A percentile compares a stretch with the other conserved stretches of the same genome.
Evolutionary conservation across 1,140 invertebrate genomes (phyloP).

Genomic region (Melipona quadrifasciata): DNA sequence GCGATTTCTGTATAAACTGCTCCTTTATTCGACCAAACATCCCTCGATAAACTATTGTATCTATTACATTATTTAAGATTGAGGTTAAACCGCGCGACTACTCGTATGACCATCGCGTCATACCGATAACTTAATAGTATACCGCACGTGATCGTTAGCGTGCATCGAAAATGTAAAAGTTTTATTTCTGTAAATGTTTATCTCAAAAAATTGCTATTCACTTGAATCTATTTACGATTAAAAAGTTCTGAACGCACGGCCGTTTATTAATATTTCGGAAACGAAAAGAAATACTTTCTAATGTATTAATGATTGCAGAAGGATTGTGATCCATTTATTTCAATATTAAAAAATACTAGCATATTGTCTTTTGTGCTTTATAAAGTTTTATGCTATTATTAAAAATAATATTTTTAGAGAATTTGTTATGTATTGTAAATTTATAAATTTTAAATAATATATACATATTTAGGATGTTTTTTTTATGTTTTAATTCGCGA

Average conservation of each 20-base stretch:
- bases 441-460: background rate
- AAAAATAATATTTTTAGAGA: background rate
- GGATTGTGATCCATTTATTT: background rate
- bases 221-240: background rate
- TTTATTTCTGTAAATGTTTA: background rate
- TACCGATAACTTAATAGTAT: background rate
- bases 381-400: background rate
- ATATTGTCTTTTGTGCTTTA: background rate
- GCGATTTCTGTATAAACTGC: background rate
- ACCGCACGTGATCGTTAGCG: background rate
- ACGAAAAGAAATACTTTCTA: background rate
- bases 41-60: slow-evolving; percentile 23
- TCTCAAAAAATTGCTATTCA: background rate
- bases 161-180: background rate
- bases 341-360: background rate
- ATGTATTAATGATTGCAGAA: background rate
- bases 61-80: background rate
- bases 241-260: background rate
- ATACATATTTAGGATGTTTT: background rate
- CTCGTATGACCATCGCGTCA: slow-evolving; percentile 2
- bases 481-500: background rate
- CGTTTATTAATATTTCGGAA: background rate
- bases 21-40: slow-evolving; percentile 12
- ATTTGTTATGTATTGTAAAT: background rate
- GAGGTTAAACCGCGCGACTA: background rate